Conservation (phyloP, 2,113 vertebrate species). For the Acanthisitta chloris region DNA sequence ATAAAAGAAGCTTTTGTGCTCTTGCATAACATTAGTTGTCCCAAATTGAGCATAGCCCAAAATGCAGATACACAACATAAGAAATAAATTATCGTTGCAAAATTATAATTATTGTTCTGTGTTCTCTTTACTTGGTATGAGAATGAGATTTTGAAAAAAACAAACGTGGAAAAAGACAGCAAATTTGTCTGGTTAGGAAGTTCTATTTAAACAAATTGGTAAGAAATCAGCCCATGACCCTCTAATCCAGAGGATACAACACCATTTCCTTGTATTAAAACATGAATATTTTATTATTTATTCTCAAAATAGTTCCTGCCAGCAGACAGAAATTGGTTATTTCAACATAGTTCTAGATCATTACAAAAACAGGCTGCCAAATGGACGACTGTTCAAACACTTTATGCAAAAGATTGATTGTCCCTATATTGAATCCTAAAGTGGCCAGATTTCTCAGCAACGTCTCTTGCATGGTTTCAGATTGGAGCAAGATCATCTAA, state of each 20-base stretch:
- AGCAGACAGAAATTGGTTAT: background rate
- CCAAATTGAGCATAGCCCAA: background rate
- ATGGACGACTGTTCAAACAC: background rate
- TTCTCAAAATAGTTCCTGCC: background rate
- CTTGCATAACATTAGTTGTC: background rate
- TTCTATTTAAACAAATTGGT: background rate
- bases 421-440: background rate
- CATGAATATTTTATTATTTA: background rate
- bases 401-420: background rate
- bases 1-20: background rate
- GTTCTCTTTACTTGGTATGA: background rate
- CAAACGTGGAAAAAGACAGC: background rate
- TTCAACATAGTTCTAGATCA: background rate
- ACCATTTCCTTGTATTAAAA: background rate
- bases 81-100: background rate
- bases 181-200: background rate
- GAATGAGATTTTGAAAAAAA: background rate
- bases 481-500: background rate
- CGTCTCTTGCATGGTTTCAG: background rate
- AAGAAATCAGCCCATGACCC: background rate
- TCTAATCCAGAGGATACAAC: background rate
- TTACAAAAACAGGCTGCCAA: background rate
- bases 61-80: background rate
- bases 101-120: background rate
- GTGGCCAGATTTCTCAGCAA: background rate